Evolutionary conservation across 2,113 vertebrate species (phyloP).

Genomic region (Tricholaema leucomelas): DNA sequence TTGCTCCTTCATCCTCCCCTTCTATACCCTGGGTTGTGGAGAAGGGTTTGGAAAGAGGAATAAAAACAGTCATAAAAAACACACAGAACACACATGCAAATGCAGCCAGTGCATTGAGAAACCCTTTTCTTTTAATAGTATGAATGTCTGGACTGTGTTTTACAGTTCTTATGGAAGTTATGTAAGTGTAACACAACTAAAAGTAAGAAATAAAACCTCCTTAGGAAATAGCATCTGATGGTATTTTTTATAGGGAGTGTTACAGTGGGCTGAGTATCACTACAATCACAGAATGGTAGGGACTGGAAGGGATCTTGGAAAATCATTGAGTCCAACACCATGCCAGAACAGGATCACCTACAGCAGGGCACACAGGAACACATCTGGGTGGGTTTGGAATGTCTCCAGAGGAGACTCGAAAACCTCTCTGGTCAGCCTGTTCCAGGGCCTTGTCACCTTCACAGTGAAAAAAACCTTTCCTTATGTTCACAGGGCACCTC

Average conservation of each 20-base stretch:
- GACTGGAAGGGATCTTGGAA: no score
- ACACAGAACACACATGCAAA: not conserved
- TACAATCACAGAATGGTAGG: no score
- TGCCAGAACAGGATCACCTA: no score
- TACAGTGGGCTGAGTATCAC: not conserved
- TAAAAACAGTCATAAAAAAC: not conserved
- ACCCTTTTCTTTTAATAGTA: not conserved
- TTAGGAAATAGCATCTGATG: not conserved
- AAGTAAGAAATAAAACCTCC: not conserved
- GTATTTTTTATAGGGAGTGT: not conserved
- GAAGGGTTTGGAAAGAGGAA: not conserved
- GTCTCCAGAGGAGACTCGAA: no score
- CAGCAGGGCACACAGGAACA: no score
- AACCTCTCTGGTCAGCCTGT: no score
- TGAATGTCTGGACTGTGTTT: not conserved
- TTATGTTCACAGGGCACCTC: no score
- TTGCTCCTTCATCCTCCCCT: constrained; percentile 97
- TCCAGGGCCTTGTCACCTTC: no score
- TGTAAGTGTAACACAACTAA: not conserved
- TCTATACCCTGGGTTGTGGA: constrained; percentile 86
- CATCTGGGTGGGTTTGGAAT: no score
- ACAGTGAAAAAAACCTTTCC: no score
- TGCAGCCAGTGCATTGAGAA: not conserved
- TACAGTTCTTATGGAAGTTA: not conserved
- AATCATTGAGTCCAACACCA: no score